phyloP scores from a whole-genome alignment of 2,113 vertebrate species.

The Rhadina sibilatrix region DNA sequence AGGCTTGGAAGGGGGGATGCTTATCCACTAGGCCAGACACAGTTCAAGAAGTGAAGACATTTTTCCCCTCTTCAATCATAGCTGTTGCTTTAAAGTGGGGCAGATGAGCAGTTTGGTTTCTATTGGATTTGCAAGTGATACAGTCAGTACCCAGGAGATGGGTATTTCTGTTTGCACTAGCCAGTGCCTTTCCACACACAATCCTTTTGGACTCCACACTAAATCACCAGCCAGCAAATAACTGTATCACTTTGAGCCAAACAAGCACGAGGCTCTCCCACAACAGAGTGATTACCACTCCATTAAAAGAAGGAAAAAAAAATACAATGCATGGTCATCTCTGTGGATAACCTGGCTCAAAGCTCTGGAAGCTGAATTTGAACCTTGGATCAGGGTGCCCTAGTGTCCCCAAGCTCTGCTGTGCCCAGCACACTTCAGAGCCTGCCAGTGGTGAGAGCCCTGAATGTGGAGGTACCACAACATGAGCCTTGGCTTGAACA shows the following conservation, averaged over 20 bases:
- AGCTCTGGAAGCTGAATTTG: not conserved
- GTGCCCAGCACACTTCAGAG: not conserved
- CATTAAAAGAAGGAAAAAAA: not conserved
- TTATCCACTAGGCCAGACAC: not conserved
- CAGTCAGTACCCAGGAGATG: not conserved
- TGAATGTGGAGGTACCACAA: not conserved
- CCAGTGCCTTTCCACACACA: not conserved
- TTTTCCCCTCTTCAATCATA: not conserved
- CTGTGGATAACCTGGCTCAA: not conserved
- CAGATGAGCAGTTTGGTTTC: not conserved
- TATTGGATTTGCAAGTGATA: not conserved
- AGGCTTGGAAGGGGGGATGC: not conserved
- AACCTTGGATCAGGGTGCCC: not conserved
- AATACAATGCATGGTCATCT: not conserved
- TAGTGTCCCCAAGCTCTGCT: not conserved
- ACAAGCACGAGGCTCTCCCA: not conserved
- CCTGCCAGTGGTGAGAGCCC: rapidly evolving
- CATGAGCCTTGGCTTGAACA: rapidly evolving
- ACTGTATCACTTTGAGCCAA: not conserved
- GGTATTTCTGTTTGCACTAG: not conserved
- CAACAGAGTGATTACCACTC: not conserved
- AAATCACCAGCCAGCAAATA: not conserved
- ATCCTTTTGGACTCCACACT: not conserved
- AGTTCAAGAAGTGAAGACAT: not conserved
- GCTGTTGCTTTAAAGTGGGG: not conserved